Conservation (phyloP, 2,797 vertebrate genomes). For the Lycodopsis pacificus region DNA sequence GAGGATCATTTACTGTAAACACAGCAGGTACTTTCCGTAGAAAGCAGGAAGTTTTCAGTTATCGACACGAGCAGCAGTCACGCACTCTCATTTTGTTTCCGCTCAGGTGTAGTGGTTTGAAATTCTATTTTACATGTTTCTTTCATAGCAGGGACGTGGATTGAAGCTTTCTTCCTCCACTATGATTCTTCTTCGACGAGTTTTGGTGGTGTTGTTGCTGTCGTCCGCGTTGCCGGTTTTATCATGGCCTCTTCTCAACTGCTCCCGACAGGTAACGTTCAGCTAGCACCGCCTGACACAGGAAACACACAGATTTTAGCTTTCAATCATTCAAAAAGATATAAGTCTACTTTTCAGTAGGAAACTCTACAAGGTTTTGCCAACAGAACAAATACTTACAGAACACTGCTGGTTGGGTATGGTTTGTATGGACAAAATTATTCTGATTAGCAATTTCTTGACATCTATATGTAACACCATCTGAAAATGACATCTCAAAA, state of each 20-base stretch:
- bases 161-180: fast-evolving
- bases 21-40: not conserved
- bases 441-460: no score
- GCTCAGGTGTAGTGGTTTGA: not conserved
- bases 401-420: no score
- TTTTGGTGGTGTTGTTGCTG: slow-evolving; percentile 17
- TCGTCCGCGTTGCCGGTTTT: slow-evolving; percentile 38
- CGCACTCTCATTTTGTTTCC: not conserved
- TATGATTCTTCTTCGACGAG: not conserved
- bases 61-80: not conserved
- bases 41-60: slow-evolving; percentile 51
- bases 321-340: no score
- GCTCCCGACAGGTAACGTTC: slow-evolving; percentile 67
- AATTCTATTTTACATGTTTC: no score
- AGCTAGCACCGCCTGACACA: not conserved
- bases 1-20: slow-evolving; percentile 24
- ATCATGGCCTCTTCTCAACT: slow-evolving; percentile 49
- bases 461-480: no score
- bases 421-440: no score
- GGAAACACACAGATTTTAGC: no score
- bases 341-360: no score
- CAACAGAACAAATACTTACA: not conserved
- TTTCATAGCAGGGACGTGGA: fast-evolving
- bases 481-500: no score
- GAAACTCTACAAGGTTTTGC: no score